A percentile compares a stretch with the other conserved stretches of the same genome.
phyloP scores from a whole-genome alignment of 2,888 invertebrate species.

The Ochropleura leucogaster region DNA sequence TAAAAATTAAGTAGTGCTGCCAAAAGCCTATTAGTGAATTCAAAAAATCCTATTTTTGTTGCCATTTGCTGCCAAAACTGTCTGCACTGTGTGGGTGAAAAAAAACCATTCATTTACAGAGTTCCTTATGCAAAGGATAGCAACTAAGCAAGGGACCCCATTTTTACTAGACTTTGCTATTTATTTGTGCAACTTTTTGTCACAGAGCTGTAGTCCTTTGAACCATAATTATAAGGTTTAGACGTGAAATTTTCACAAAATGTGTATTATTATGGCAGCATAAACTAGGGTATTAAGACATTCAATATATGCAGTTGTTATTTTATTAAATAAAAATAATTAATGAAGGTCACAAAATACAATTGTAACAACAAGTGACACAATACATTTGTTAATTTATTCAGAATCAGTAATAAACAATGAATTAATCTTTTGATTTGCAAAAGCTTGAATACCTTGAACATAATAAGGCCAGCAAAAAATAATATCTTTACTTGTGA shows the following conservation, averaged over 20 bases:
- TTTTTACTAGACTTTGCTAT: no score
- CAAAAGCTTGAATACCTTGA: conserved; percentile 66
- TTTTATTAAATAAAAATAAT: neutral
- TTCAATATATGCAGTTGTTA: no score
- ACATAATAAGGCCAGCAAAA: conserved; percentile 40
- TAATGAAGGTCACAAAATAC: neutral
- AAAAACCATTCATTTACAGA: neutral
- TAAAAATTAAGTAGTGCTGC: no score
- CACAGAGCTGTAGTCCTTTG: no score
- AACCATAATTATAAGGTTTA: no score
- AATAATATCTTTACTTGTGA: conserved; percentile 2
- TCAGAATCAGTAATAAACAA: conserved; percentile 42
- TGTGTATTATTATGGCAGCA: no score
- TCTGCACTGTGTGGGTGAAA: neutral
- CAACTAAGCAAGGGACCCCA: no score
- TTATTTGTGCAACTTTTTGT: no score
- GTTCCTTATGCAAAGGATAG: no score
- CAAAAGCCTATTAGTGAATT: neutral
- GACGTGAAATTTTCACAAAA: no score
- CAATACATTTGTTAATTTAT: conserved; percentile 46
- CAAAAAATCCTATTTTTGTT: neutral
- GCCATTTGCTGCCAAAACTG: neutral
- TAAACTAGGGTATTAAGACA: no score
- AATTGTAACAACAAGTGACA: conserved; percentile 14
- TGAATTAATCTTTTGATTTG: conserved; percentile 61